A percentile compares a stretch with the other conserved stretches of the same genome.
Conservation (phyloP, 2,888 invertebrate species). For the Branchellion lobata region DNA sequence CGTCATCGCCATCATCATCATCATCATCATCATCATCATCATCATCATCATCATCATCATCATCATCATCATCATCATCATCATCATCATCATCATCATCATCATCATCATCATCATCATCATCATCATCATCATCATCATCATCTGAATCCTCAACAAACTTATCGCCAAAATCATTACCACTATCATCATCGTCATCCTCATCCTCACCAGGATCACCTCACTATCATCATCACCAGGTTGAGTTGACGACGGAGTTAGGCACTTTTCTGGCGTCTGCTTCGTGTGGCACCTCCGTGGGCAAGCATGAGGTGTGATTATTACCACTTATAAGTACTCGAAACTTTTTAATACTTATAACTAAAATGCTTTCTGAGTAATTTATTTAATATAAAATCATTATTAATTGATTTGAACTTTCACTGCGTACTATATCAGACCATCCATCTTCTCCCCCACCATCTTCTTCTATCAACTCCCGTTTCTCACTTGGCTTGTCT, state of each 20-base stretch:
- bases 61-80: slow-evolving; percentile 22
- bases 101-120: neutral
- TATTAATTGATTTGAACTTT: neutral
- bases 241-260: slow-evolving; percentile 16
- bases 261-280: slow-evolving; percentile 68
- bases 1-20: slow-evolving; percentile 19
- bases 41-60: slow-evolving; percentile 12
- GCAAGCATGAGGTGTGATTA: slow-evolving; percentile 24
- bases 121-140: no score
- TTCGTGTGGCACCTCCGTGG: slow-evolving; percentile 61
- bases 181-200: no score
- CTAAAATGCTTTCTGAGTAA: neutral
- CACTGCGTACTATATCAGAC: neutral
- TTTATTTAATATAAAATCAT: neutral
- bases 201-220: no score
- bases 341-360: neutral
- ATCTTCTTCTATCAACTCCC: neutral
- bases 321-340: neutral
- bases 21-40: slow-evolving; percentile 16
- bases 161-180: no score
- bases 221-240: slow-evolving; percentile 54
- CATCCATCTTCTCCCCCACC: neutral
- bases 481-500: no score
- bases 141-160: no score
- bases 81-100: neutral